These are phyloP conservation scores for Eulithis prunata DNA, from an alignment of 2,888 invertebrate genomes.

Conservation along the genomic window DNA sequence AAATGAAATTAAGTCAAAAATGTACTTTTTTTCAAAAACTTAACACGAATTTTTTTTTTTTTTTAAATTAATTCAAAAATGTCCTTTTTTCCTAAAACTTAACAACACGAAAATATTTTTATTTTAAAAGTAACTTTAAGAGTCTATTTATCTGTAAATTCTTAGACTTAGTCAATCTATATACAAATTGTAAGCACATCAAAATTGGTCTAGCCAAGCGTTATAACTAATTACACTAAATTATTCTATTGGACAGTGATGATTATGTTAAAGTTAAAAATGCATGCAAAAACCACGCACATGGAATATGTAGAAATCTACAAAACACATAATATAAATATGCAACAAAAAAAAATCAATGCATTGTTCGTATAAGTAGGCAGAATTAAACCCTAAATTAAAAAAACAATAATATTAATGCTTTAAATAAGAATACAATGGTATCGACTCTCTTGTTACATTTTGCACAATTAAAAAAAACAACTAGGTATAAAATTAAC, in stretches of 20 bases:
- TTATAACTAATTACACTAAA: conserved; percentile 22
- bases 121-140: neutral
- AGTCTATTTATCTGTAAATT: too few relatives aligned
- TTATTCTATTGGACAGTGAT: conserved; percentile 39
- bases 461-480: too few relatives aligned
- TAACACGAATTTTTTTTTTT: too few relatives aligned
- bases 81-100: conserved; percentile 2
- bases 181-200: conserved; percentile 10
- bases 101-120: neutral
- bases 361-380: conserved; percentile 15
- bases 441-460: too few relatives aligned
- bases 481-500: too few relatives aligned
- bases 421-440: conserved; percentile 18
- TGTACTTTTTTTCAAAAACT: too few relatives aligned
- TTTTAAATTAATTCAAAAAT: neutral
- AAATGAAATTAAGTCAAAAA: neutral
- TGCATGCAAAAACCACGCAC: conserved; percentile 52
- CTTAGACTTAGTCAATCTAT: conserved; percentile 12
- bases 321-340: conserved; percentile 30
- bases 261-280: conserved; percentile 44
- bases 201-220: conserved; percentile 24
- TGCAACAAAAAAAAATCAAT: conserved; percentile 11
- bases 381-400: conserved; percentile 13
- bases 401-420: too few relatives aligned
- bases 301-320: conserved; percentile 31